A percentile compares a stretch with the other conserved stretches of the same genome.
phyloP scores from a whole-genome alignment of 2,888 invertebrate species.

The Eupithecia tripunctaria region DNA sequence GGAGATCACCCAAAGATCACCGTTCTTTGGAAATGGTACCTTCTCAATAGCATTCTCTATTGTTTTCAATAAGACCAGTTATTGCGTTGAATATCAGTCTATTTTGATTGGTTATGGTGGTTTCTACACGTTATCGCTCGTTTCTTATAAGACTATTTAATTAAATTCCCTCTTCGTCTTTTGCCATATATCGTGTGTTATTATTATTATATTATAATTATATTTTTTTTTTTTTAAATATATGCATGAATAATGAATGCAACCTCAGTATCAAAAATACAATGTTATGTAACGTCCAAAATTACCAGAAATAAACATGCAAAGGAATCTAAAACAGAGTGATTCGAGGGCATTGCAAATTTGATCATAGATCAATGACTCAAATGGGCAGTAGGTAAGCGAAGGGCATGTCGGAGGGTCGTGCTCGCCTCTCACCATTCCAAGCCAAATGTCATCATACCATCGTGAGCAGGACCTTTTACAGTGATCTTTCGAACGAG shows the following conservation, averaged over 20 bases:
- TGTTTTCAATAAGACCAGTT: slow-evolving; percentile 6
- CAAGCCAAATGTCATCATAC: slow-evolving; percentile 71
- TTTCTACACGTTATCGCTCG: neutral
- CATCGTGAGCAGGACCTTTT: slow-evolving; percentile 43
- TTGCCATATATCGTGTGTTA: neutral
- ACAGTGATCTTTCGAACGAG: slow-evolving; percentile 40
- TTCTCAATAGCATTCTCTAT: neutral
- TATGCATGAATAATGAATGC: neutral
- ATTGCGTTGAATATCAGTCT: neutral
- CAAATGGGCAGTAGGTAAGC: slow-evolving; percentile 22
- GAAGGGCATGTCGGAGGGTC: slow-evolving; percentile 59
- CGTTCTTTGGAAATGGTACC: slow-evolving; percentile 1
- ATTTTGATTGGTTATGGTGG: neutral
- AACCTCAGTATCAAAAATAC: neutral
- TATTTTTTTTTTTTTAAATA: neutral
- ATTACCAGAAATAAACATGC: neutral
- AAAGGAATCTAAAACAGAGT: neutral
- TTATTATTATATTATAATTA: too few species aligned
- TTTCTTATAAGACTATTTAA: neutral
- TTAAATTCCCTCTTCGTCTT: neutral
- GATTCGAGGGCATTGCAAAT: neutral
- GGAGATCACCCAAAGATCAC: slow-evolving; percentile 42
- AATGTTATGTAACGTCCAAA: neutral
- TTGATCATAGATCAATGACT: neutral
- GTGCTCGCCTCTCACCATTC: slow-evolving; percentile 64